Percentiles rank a stretch among this genome's conserved stretches.
phyloP scores from a whole-genome alignment of 2,113 vertebrate genomes.

The Coregonus clupeaformis region DNA sequence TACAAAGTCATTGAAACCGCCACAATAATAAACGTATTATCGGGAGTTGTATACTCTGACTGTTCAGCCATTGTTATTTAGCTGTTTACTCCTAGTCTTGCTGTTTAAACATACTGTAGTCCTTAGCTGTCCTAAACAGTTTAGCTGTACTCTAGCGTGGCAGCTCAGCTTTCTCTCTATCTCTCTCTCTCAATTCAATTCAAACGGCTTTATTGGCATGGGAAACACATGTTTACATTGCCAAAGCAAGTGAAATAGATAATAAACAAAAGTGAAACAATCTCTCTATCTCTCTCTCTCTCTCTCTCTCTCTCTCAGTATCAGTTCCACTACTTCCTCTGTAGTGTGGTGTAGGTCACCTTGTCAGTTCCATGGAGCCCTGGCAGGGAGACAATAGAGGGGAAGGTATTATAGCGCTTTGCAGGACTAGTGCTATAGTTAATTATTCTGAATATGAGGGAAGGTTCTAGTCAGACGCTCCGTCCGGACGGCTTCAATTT shows the following conservation, averaged over 20 bases:
- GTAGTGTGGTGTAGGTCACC: not conserved
- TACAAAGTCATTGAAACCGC: not conserved
- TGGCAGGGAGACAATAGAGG: not conserved
- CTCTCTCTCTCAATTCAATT: not conserved
- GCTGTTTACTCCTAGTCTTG: not conserved
- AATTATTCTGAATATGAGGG: constrained; percentile 43
- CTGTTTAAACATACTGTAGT: not conserved
- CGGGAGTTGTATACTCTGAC: too few species aligned
- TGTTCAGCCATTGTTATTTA: not conserved
- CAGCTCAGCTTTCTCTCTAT: not conserved
- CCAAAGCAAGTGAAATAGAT: not conserved
- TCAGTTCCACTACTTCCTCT: constrained; percentile 1
- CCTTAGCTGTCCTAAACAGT: not conserved
- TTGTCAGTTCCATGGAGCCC: not conserved
- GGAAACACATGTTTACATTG: too few species aligned
- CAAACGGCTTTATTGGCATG: too few species aligned
- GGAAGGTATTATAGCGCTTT: not conserved
- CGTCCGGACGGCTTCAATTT: constrained; percentile 75
- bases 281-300: constrained; percentile 48
- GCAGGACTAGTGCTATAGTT: not conserved
- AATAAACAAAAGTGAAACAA: constrained; percentile 57
- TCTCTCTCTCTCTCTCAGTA: constrained; percentile 4
- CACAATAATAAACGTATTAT: too few species aligned
- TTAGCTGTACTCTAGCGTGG: not conserved
- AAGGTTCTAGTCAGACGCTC: constrained; percentile 47